Evolutionary conservation across 2,888 invertebrate genomes (phyloP), one percentile per base, ranked within the genome.

Genomic region (Vandiemenella viatica): DNA sequence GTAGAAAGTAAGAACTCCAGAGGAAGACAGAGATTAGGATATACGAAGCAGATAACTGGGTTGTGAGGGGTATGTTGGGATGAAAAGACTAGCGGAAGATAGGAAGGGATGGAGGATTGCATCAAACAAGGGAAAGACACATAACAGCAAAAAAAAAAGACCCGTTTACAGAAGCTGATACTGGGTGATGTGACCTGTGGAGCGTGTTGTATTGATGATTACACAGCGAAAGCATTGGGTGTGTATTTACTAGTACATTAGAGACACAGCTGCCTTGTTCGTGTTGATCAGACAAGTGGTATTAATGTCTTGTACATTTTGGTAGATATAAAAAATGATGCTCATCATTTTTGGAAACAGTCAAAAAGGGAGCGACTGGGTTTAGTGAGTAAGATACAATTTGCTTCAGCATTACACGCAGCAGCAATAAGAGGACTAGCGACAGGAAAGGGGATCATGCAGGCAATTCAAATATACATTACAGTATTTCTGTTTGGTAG

Each of bases 141-240:
- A n/a, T n/a, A n/a, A n/a, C n/a, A n/a, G n/a, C n/a, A n/a, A n/a
- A n/a, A n/a, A n/a, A n/a, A n/a, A n/a, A n/a, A n/a, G n/a, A n/a
- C n/a, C n/a, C n/a, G n/a, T n/a, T n/a, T n/a, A 2, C 93, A 96
- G 58, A 84, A 87, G 0, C 77, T 97, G 43, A 93, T 99, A 53
- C 90, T 98, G 91, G 97, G 93, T 6, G 98, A 98, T 69, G 96
- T 98, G 15, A 97, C 98, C 0, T 98, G 99, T 63, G 98, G 98
- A 32, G 98, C 98, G 0, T 98, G 98, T 65, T 98, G 98, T 65
- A 83, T 98, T 10, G 98, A 99, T 64, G 98, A 98, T 70, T 87
- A 81, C 63, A 92, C 93, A 0, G 96, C 97, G 0, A 76, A 79
- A 59, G 88, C 92, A 1, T 72, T 98, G 23, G 87, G 84, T 10